phyloP scores from a whole-genome alignment of 2,888 invertebrate genomes.

The Punctoribates punctum region DNA sequence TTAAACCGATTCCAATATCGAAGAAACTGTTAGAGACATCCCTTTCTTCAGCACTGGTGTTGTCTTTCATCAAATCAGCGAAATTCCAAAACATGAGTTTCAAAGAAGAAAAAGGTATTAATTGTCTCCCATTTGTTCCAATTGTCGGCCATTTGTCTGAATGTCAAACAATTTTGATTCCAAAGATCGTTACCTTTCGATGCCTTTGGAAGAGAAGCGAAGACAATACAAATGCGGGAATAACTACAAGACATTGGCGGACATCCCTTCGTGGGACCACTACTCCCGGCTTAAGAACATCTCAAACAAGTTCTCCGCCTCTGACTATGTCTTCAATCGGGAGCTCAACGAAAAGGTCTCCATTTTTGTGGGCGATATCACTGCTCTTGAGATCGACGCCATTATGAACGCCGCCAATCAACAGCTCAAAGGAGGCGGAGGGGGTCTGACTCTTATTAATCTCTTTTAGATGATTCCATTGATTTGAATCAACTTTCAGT shows the following conservation, averaged over 20 bases:
- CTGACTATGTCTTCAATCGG: constrained; percentile 43
- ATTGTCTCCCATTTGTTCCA: not conserved
- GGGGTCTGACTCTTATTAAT: constrained; percentile 58
- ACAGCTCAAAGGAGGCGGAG: constrained; percentile 71
- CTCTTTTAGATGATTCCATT: too few relatives aligned
- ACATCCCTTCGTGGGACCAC: constrained; percentile 51
- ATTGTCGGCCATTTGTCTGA: too few relatives aligned
- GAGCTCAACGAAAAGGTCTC: constrained; percentile 54
- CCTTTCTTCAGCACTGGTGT: not conserved
- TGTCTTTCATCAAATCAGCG: constrained; percentile 12
- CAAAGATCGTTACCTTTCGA: constrained; percentile 48
- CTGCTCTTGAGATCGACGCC: constrained; percentile 74
- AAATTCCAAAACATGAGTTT: constrained; percentile 20
- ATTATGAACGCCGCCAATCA: constrained; percentile 88
- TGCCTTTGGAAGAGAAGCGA: constrained; percentile 52
- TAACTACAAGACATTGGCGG: constrained; percentile 49
- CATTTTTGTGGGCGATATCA: constrained; percentile 73
- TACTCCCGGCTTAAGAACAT: constrained; percentile 47
- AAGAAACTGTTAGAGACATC: not conserved
- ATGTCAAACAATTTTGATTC: not conserved
- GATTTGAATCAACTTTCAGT: too few relatives aligned
- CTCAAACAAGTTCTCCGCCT: constrained; percentile 4
- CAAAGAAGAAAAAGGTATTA: not conserved
- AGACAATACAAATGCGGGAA: constrained; percentile 51
- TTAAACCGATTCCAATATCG: not conserved